Percentiles rank a stretch among this genome's conserved stretches.
These are phyloP conservation scores for Dicyrtomina minuta DNA, from an alignment of 2,888 invertebrate species.

Conservation along the genomic window DNA sequence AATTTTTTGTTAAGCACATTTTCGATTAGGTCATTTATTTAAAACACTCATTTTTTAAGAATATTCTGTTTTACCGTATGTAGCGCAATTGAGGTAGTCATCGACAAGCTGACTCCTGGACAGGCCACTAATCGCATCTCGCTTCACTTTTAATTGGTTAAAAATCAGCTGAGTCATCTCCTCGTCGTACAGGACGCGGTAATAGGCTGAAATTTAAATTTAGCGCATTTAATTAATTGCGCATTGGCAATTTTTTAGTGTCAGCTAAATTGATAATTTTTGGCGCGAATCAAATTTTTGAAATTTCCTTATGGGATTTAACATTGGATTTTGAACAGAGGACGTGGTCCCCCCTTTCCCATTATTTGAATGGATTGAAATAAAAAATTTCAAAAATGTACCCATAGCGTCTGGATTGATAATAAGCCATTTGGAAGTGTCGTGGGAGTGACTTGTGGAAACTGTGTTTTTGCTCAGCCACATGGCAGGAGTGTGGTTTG, in stretches of 20 bases:
- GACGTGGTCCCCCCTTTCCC: too few species aligned
- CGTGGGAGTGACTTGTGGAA: not conserved
- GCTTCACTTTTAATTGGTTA: constrained; percentile 36
- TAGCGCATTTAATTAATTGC: too few species aligned
- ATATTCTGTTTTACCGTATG: not conserved
- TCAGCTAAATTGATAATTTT: too few species aligned
- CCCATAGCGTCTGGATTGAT: constrained; percentile 37
- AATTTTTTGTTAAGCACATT: too few species aligned
- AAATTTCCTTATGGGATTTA: too few species aligned
- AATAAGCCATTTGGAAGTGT: constrained; percentile 32
- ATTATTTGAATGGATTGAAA: too few species aligned
- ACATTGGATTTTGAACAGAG: too few species aligned
- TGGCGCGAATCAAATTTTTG: too few species aligned
- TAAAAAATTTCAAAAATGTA: not conserved
- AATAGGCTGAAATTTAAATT: constrained; percentile 39
- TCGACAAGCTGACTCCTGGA: constrained; percentile 46
- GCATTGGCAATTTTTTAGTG: too few species aligned
- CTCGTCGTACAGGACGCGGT: constrained; percentile 41
- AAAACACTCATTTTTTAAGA: too few species aligned
- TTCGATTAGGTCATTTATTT: too few species aligned
- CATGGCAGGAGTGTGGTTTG: constrained; percentile 2
- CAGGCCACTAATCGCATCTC: constrained; percentile 27
- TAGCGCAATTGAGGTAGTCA: constrained; percentile 48
- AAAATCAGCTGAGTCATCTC: constrained; percentile 33
- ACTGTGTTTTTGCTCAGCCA: constrained; percentile 34